These are phyloP conservation scores for Sebastes nivosus DNA, from an alignment of 2,797 vertebrate species.

Conservation along the genomic window DNA sequence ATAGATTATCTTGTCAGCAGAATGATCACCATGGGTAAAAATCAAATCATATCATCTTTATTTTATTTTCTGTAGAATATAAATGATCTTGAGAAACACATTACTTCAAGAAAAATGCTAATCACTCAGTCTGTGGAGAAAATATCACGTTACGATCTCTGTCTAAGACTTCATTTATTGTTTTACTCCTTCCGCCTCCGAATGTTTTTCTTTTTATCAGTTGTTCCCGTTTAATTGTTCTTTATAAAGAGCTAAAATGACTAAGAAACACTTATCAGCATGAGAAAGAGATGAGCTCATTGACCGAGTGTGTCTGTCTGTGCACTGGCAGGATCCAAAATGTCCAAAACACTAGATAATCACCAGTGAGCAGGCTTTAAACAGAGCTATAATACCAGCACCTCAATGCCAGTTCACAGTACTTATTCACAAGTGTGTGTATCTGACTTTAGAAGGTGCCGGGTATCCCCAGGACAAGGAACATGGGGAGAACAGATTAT, in stretches of 20 bases:
- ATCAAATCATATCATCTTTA: background rate
- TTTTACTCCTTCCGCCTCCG: background rate
- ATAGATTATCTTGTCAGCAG: constrained; percentile 21
- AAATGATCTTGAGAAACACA: constrained; percentile 15
- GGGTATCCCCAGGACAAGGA: constrained; percentile 52
- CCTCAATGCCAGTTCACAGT: constrained; percentile 1
- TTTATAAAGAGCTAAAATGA: constrained; percentile 36
- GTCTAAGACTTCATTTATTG: constrained; percentile 12
- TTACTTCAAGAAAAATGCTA: background rate
- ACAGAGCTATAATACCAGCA: constrained; percentile 6
- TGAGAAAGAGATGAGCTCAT: constrained; percentile 56
- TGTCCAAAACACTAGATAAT: constrained; percentile 5
- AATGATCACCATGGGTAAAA: constrained; percentile 5
- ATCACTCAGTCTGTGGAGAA: background rate
- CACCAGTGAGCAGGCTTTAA: constrained; percentile 21
- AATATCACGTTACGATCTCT: background rate
- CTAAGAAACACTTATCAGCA: constrained; percentile 31
- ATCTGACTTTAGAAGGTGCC: constrained; percentile 33
- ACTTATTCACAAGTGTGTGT: background rate
- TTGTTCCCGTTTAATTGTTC: constrained; percentile 31
- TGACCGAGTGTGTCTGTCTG: constrained; percentile 27
- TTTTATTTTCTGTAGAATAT: background rate
- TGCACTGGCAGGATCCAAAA: background rate
- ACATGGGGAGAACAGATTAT: constrained; percentile 55
- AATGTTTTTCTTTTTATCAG: background rate